These are phyloP conservation scores for Melanotaenia nigrans DNA, from an alignment of 2,797 vertebrate species.

Conservation along the genomic window DNA sequence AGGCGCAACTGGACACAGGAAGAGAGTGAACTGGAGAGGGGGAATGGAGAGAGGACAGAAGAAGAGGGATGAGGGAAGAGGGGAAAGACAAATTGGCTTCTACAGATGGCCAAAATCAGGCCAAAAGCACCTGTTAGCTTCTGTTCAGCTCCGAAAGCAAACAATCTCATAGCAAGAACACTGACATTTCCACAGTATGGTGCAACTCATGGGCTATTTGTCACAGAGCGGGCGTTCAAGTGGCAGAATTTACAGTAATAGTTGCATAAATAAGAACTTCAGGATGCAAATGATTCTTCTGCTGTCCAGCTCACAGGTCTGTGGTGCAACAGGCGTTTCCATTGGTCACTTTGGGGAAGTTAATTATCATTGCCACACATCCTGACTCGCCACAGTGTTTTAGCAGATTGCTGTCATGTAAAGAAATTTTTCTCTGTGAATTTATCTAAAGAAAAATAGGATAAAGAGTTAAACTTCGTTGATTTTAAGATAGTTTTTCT, in stretches of 20 bases:
- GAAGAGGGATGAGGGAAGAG: conserved; percentile 53
- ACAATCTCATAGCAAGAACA: conserved; percentile 22
- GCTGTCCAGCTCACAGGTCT: background rate
- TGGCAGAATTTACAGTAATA: background rate
- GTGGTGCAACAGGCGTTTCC: background rate
- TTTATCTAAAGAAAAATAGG: conserved; percentile 1
- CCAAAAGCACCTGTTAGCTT: conserved; percentile 51
- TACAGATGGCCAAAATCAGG: conserved; percentile 57
- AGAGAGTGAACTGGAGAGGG: conserved; percentile 71
- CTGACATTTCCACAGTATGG: conserved; percentile 16
- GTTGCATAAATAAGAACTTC: background rate
- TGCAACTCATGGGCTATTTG: conserved; percentile 12
- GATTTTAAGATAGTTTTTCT: background rate
- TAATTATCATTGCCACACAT: background rate
- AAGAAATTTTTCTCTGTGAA: background rate
- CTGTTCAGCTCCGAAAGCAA: conserved; percentile 34
- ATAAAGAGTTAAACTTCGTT: background rate
- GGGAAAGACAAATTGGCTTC: conserved; percentile 66
- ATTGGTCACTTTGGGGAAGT: background rate
- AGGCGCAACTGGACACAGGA: conserved; percentile 80
- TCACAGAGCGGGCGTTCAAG: conserved; percentile 4
- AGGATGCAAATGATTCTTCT: background rate
- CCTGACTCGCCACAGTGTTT: background rate
- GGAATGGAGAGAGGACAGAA: conserved; percentile 65
- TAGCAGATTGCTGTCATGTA: background rate